Evolutionary conservation across 2,888 invertebrate species (phyloP).

Genomic region (Temnothorax ravouxi): DNA sequence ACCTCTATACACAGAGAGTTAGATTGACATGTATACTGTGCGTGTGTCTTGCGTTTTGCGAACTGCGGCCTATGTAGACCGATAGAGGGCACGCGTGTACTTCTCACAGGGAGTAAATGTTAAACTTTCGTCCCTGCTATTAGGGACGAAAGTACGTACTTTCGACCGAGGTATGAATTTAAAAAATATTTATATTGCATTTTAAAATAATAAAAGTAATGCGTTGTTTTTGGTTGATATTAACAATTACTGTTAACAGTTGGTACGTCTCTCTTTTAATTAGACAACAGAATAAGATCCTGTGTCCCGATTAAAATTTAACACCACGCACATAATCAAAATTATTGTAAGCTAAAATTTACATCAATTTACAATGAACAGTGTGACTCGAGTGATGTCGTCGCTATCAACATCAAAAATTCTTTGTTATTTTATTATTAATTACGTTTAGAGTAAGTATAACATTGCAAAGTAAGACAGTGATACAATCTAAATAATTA

Average conservation of each 20-base stretch:
- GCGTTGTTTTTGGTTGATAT: background rate
- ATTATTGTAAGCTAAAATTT: background rate
- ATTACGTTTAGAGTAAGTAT: background rate
- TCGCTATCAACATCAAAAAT: background rate
- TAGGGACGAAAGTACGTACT: too few relatives aligned
- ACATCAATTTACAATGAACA: background rate
- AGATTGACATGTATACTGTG: too few relatives aligned
- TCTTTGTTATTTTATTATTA: background rate
- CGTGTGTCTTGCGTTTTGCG: too few relatives aligned
- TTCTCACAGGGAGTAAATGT: too few relatives aligned
- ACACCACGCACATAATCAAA: background rate
- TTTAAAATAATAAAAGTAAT: background rate
- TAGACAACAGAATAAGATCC: background rate
- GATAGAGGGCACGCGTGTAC: too few relatives aligned
- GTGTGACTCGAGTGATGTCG: background rate
- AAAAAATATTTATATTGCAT: background rate
- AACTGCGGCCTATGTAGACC: too few relatives aligned
- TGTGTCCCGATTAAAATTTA: background rate
- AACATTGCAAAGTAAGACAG: conserved; percentile 11
- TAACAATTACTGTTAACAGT: background rate
- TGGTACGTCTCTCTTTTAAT: background rate
- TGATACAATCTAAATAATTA: background rate
- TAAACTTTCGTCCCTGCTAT: too few relatives aligned
- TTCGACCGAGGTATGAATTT: too few relatives aligned
- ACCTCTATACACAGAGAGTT: too few relatives aligned